Conservation (phyloP, 2,888 invertebrate genomes). For the Platerodrilus igneus region DNA sequence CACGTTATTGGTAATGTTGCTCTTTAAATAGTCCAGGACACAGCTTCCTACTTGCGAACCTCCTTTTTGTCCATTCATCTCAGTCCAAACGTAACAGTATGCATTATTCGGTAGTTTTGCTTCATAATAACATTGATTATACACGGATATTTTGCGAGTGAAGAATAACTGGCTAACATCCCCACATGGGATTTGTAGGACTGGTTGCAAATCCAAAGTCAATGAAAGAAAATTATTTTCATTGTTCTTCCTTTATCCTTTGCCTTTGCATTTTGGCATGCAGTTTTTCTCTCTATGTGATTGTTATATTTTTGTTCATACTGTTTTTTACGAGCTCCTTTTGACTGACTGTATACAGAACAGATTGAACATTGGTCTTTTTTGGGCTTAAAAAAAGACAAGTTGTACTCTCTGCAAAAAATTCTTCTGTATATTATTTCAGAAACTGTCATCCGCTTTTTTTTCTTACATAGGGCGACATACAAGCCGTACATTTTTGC, state of each 20-base stretch:
- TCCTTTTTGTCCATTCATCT: conserved; percentile 10
- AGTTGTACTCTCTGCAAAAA: conserved; percentile 1
- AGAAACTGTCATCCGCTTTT: no score
- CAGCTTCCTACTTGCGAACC: conserved; percentile 1
- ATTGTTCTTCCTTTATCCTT: conserved; percentile 5
- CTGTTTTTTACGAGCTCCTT: no score
- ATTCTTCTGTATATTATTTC: conserved; percentile 6
- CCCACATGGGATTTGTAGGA: conserved; percentile 8
- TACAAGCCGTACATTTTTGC: no score
- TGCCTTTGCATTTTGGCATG: neutral
- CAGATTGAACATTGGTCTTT: conserved; percentile 8
- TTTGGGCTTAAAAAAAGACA: conserved; percentile 10
- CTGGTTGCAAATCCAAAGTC: conserved; percentile 6
- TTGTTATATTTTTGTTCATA: conserved; percentile 5
- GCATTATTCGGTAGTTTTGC: conserved; percentile 1
- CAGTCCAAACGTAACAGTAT: conserved; percentile 8
- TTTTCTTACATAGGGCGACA: no score
- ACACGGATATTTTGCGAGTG: conserved; percentile 5
- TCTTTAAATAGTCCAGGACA: no score
- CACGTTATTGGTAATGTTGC: no score
- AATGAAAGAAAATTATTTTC: no score
- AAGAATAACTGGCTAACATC: conserved; percentile 5
- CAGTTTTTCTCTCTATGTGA: conserved; percentile 1
- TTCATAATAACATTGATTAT: conserved; percentile 9
- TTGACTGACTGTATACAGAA: neutral